Evolutionary conservation across 2,888 invertebrate genomes (phyloP).

Genomic region (Drosophila gaucha): DNA sequence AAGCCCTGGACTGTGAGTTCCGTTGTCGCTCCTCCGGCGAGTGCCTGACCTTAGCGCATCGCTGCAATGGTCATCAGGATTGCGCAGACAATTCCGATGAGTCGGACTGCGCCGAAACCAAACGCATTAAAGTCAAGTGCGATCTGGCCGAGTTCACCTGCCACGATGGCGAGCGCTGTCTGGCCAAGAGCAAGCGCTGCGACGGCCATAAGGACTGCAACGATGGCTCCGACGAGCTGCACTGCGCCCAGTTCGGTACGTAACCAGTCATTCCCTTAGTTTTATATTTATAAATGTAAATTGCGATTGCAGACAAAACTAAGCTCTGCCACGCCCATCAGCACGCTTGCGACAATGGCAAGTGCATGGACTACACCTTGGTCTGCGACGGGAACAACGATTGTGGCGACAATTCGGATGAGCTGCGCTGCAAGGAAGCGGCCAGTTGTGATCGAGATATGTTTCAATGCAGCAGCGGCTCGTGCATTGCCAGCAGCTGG

Average conservation of each 20-base stretch:
- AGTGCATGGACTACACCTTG: conserved; percentile 85
- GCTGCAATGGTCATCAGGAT: conserved; percentile 87
- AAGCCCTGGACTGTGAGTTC: conserved; percentile 85
- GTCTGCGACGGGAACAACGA: conserved; percentile 86
- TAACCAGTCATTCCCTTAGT: not conserved
- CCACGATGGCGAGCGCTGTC: conserved; percentile 85
- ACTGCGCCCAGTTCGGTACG: conserved; percentile 85
- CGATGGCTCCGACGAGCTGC: conserved; percentile 87
- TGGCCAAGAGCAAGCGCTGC: conserved; percentile 85
- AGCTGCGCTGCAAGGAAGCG: conserved; percentile 83
- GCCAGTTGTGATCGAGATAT: conserved; percentile 84
- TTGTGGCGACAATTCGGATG: conserved; percentile 87
- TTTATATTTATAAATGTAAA: not conserved
- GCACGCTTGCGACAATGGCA: conserved; percentile 85
- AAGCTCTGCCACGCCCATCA: conserved; percentile 85
- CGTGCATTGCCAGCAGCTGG: conserved; percentile 89
- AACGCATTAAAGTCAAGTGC: conserved; percentile 82
- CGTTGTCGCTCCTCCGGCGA: conserved; percentile 85
- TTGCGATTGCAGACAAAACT: conserved; percentile 56
- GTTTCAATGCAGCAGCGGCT: conserved; percentile 88
- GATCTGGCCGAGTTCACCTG: conserved; percentile 86
- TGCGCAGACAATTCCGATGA: conserved; percentile 87
- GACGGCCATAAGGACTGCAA: conserved; percentile 86
- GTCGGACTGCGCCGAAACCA: conserved; percentile 84
- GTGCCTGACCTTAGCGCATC: conserved; percentile 86